Base-by-base conservation (phyloP, 1,140 invertebrate species). In the Campoletis sonorensis region DNA sequence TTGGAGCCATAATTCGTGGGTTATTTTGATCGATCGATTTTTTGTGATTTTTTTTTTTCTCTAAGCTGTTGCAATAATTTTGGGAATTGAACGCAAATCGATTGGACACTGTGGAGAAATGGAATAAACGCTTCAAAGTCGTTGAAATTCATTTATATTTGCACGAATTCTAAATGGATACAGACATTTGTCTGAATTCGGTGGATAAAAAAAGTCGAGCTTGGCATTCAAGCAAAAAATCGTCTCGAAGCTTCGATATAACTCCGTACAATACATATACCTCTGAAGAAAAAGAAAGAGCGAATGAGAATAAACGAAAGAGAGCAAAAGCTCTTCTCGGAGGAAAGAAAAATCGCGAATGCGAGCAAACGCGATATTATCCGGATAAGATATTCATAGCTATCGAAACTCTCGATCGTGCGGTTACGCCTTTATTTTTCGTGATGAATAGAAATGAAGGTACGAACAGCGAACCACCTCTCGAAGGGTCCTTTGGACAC, bases 321-420 rank as follows among this genome's bases (percentile, higher is more conserved):
- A 40, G 18, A 54, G 75, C 10, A 79, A 79, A 78, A 71, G 58
- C 68, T 33, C 15, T 45, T 70, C 40, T 23, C 21, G 61, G 27
- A 80, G 51, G 73, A 21, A 30, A 61, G 67, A 45, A 77, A 79
- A 51, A 76, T 64, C 49, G 49, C 40, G 30, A 40, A 45, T 61
- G 45, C 8, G 72, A 54, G 79, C 67, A 27, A 79, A 70, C 58
- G 83, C 83, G 85, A 88, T 88, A 89, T 88, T 88, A 88, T 88
- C 85, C 87, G 79, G 85, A 88, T 88, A 87, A 88, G 86, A 89
- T 88, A 88, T 89, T 89, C 87, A 88, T 88, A 81, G 85, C 82
- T 87, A 89, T 89, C 87, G 87, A 75, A 84, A 84, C 83, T 84
- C 80, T 68, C 85, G 87, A 89, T 89, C 87, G 67, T 70, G n/a